These are phyloP conservation scores for Hylomyscus alleni DNA, from an alignment of 2,797 vertebrate species.

Conservation along the genomic window DNA sequence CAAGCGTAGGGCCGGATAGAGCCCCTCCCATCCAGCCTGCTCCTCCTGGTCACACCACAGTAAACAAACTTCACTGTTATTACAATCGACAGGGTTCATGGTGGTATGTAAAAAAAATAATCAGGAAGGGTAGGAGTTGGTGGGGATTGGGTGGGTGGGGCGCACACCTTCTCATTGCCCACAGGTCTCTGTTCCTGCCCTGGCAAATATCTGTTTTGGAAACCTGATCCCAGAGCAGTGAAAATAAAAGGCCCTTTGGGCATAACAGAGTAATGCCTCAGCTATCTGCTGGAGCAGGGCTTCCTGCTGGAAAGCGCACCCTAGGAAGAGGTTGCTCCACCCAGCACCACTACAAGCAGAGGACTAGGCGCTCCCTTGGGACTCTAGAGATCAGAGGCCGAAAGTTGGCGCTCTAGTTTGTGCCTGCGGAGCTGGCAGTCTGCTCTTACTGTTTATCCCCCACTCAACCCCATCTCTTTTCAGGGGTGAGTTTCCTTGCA, in stretches of 20 bases:
- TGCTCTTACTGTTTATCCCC: neutral
- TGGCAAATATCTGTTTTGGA: constrained; percentile 74
- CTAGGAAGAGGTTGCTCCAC: constrained; percentile 70
- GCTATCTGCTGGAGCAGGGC: constrained; percentile 73
- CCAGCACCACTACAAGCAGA: neutral
- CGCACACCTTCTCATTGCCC: constrained; percentile 28
- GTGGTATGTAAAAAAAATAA: constrained; percentile 25
- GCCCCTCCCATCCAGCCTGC: neutral
- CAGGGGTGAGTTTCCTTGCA: neutral
- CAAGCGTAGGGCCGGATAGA: neutral
- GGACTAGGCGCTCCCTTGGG: neutral
- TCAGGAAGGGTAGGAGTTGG: neutral
- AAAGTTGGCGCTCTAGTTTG: neutral
- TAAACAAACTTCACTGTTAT: constrained; percentile 61
- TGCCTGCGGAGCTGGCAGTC: neutral
- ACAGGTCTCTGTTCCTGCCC: constrained; percentile 1
- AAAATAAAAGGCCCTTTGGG: constrained; percentile 66
- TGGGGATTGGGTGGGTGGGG: constrained; percentile 22
- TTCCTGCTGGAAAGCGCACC: constrained; percentile 78
- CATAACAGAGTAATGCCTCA: constrained; percentile 41
- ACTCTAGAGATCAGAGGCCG: neutral
- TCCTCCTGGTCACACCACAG: constrained; percentile 43
- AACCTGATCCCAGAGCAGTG: constrained; percentile 68
- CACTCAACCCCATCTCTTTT: neutral
- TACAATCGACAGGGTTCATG: neutral